phyloP scores from a whole-genome alignment of 2,888 invertebrate genomes.

The Leucania comma region DNA sequence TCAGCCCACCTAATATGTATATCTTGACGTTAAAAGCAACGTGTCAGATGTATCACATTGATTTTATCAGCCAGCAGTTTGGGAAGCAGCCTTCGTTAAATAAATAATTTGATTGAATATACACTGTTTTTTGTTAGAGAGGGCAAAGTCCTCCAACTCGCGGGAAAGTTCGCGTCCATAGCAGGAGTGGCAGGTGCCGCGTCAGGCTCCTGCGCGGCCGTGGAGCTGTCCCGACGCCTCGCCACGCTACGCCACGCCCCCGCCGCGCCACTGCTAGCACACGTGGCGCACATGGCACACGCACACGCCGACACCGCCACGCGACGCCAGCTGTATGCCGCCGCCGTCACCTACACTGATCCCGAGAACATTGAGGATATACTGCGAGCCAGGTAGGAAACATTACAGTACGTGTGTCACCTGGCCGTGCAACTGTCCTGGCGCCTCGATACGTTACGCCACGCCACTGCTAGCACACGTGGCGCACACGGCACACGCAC shows the following conservation, averaged over 20 bases:
- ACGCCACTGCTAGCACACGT: no score
- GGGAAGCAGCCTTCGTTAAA: no score
- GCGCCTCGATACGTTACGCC: neutral
- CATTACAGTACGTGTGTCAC: neutral
- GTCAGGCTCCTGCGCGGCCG: constrained; percentile 72
- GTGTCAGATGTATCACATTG: no score
- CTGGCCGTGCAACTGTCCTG: neutral
- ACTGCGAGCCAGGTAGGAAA: constrained; percentile 71
- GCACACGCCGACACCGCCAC: constrained; percentile 75
- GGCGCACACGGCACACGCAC: no score
- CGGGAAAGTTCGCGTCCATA: constrained; percentile 68
- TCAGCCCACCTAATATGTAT: no score
- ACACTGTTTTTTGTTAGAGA: constrained; percentile 2
- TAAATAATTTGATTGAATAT: no score
- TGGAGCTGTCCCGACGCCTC: constrained; percentile 72
- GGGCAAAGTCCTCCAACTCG: constrained; percentile 76
- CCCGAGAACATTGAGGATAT: constrained; percentile 67
- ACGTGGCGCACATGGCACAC: constrained; percentile 69
- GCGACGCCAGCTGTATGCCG: constrained; percentile 75
- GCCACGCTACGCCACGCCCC: constrained; percentile 70
- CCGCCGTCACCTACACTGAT: constrained; percentile 72
- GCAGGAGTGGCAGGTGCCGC: constrained; percentile 74
- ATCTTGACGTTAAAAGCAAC: no score
- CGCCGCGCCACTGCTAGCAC: constrained; percentile 71
- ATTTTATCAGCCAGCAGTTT: no score